Evolutionary conservation across 2,113 vertebrate genomes (phyloP), one percentile per base, ranked within the genome.

Genomic region (Pelecanoides urinatrix): DNA sequence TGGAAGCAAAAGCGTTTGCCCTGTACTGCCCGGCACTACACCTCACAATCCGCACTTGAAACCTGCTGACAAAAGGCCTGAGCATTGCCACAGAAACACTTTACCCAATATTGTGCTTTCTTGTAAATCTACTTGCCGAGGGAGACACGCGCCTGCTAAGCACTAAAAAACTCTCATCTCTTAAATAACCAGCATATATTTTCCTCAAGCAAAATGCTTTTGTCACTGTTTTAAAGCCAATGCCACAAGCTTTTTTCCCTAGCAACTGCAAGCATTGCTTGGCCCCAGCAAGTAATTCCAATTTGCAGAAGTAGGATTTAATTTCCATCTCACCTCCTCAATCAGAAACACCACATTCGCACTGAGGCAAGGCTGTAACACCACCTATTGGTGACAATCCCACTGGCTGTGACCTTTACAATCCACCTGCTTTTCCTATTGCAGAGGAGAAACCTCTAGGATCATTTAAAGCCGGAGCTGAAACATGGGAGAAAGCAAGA

Each of bases 61-160:
- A 89, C 91, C 89, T 61, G 61, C 65, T 75, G 68, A 91, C 62
- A 91, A 94, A 71, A 71, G 70, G 44, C 52, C 74, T 47, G 62
- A 72, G 34, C 30, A 71, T 71, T 81, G 47, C 61, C 79, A 83
- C 50, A 30, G 79, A 91, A 92, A 86, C 93, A 27, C 52, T 84
- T 86, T 16, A 72, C 16, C 32, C 53, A 65, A 21, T 78, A 88
- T 30, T 44, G 27, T 70, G 27, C 18, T 56, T 70, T 62, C 49
- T 72, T 72, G 30, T 73, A 79, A 88, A 92, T 61, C 36, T 82
- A 4, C 76, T 79, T 88, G 30, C 30, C 40, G 47, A 58, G 56
- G 27, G 55, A 94, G 36, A 21, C 9, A 6, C 4, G 7, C 21
- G 23, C 68, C 55, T 81, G 47, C 42, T 74, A 86, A 86, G 38